Evolutionary conservation across 2,888 invertebrate species (phyloP).

Genomic region (Camptogramma bilineatum): DNA sequence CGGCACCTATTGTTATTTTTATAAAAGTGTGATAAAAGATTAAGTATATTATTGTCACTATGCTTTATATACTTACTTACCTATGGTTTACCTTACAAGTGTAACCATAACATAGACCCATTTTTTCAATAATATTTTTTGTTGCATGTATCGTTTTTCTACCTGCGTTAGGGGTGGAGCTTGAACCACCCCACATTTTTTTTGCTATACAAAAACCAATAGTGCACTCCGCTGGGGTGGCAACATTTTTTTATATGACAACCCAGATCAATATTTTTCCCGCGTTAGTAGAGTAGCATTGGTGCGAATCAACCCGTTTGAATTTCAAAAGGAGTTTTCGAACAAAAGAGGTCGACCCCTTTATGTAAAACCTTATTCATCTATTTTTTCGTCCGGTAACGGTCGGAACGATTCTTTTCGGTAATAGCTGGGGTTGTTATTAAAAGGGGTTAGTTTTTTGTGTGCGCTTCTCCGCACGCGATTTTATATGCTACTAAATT

Average conservation of each 20-base stretch:
- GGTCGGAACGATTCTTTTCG: conserved; percentile 78
- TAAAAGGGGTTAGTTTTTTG: conserved; percentile 75
- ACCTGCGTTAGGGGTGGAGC: conserved; percentile 76
- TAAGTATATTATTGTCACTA: background rate
- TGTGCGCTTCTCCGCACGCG: conserved; percentile 71
- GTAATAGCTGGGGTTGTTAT: conserved; percentile 76
- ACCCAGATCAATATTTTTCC: conserved; percentile 76
- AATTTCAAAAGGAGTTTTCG: conserved; percentile 39
- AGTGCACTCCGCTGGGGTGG: conserved; percentile 70
- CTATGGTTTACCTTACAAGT: background rate
- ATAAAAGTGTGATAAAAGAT: no score
- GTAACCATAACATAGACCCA: conserved; percentile 28
- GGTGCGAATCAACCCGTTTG: conserved; percentile 63
- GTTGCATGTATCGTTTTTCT: conserved; percentile 61
- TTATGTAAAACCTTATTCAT: conserved; percentile 79
- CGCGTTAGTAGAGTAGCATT: conserved; percentile 67
- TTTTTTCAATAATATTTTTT: conserved; percentile 52
- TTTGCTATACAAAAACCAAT: conserved; percentile 72
- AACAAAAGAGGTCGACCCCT: conserved; percentile 71
- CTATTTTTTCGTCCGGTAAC: conserved; percentile 78
- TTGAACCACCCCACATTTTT: conserved; percentile 73
- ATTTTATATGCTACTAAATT: conserved; percentile 69
- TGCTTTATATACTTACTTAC: background rate
- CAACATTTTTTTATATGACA: conserved; percentile 70
- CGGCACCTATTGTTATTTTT: no score